Evolutionary conservation across 2,797 vertebrate species (phyloP), one percentile per base, ranked within the genome.

Genomic region (Zalophus californianus): DNA sequence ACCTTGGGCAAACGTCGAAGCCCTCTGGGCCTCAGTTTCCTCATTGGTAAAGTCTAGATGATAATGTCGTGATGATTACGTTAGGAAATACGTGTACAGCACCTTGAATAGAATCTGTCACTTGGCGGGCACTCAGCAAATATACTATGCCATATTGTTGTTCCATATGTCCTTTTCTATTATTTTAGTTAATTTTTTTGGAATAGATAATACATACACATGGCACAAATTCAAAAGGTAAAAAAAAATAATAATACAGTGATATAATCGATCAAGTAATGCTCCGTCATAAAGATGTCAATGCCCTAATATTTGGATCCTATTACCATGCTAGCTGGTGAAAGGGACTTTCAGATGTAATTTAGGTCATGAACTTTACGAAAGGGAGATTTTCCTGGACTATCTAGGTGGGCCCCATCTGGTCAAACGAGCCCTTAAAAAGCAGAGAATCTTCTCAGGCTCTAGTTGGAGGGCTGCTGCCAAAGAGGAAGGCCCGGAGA

Each of bases 181-280:
- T 48, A 84, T 80, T 92, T 92, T 48, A 86, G 52, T 83, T 90
- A 23, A 8, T 32, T 78, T 79, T 52, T 91, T 86, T 68, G 35
- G 29, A 78, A 27, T 56, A 86, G 21, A 16, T 41, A 58, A 73
- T 62, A 25, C 41, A 68, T 10, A 90, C 14, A 73, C 62, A 41
- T 44, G 78, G 35, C n/a, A 95, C 8, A 85, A 62, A 84, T 92
- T 97, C 18, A 64, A 94, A 86, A 64, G 23, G 32, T 27, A n/a
- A 58, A 72, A 72, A 93, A 21, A 21, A 56, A 21, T 38, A 21
- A 56, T 29, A 27, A 14, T 32, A 18, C 18, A 54, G 52, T 48
- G 35, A 80, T 52, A 35, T 58, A 14, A 73, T 38, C 56, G 44
- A 21, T 95, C n/a, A 70, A 18, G 35, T 44, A 83, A 54, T 11